Conservation (phyloP, 2,113 vertebrate species). For the Lepidothrix coronata region DNA sequence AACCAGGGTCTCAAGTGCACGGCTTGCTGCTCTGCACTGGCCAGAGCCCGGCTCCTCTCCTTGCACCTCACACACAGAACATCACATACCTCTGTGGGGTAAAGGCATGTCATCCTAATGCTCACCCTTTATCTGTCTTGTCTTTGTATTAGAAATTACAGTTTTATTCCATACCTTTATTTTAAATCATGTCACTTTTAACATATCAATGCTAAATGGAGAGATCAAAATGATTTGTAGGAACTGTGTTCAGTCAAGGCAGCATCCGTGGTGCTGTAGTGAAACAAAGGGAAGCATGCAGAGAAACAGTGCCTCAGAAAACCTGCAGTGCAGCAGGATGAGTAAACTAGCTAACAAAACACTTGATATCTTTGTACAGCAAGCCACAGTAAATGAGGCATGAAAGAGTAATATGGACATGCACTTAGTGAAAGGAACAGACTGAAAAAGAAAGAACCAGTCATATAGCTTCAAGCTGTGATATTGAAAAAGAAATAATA, state of each 20-base stretch:
- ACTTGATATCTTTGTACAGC: conserved; percentile 49
- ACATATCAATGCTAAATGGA: background rate
- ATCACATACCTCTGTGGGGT: accelerated
- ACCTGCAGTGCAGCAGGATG: conserved; percentile 62
- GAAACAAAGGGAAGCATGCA: conserved; percentile 18
- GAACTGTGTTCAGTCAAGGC: background rate
- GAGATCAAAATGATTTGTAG: background rate
- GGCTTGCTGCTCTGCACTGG: background rate
- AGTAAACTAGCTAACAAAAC: conserved; percentile 49
- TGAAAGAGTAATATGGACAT: conserved; percentile 59
- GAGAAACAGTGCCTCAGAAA: conserved; percentile 40
- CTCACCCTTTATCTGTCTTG: background rate
- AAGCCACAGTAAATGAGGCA: conserved; percentile 54
- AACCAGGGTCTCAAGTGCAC: background rate
- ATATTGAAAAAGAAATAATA: conserved; percentile 18
- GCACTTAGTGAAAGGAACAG: conserved; percentile 20
- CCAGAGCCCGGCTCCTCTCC: background rate
- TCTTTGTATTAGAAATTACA: background rate
- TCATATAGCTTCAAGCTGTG: conserved; percentile 13
- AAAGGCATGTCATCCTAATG: background rate
- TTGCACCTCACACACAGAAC: accelerated
- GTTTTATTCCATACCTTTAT: background rate
- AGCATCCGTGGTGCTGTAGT: background rate
- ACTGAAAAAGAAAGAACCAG: background rate
- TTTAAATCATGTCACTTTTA: background rate